Percentiles rank a stretch among this genome's conserved stretches.
These are phyloP conservation scores for Bovichtus variegatus DNA, from an alignment of 2,797 vertebrate species.

Conservation along the genomic window DNA sequence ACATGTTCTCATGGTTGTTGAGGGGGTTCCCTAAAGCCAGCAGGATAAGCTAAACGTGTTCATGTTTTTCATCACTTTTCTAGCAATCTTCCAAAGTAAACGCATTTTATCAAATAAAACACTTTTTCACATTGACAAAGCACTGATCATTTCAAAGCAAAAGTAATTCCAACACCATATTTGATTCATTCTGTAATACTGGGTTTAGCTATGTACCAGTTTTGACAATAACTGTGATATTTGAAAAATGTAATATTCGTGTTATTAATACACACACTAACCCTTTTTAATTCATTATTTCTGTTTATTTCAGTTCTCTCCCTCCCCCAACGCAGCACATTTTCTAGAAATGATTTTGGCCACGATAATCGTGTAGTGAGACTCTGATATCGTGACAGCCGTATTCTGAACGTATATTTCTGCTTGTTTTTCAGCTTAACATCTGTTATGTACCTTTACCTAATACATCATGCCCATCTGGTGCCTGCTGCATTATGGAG, in stretches of 20 bases:
- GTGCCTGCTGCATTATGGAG: slow-evolving; percentile 6
- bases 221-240: too few relatives aligned
- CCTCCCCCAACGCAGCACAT: too few relatives aligned
- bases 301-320: too few relatives aligned
- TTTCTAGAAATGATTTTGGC: too few relatives aligned
- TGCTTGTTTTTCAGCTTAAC: slow-evolving; percentile 8
- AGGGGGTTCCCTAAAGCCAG: background rate
- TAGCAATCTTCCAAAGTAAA: slow-evolving; percentile 10
- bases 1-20: background rate
- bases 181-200: background rate
- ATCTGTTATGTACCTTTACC: slow-evolving; percentile 19
- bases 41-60: background rate
- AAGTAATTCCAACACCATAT: background rate
- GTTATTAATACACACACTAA: too few relatives aligned
- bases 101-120: slow-evolving; percentile 20
- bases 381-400: too few relatives aligned
- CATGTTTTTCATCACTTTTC: background rate
- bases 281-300: too few relatives aligned
- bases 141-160: background rate
- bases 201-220: too few relatives aligned
- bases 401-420: too few relatives aligned
- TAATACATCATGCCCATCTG: slow-evolving; percentile 1
- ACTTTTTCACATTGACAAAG: slow-evolving; percentile 4
- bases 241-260: too few relatives aligned
- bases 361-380: too few relatives aligned